Evolutionary conservation across 2,113 vertebrate genomes (phyloP).

Genomic region (Climacteris rufus): DNA sequence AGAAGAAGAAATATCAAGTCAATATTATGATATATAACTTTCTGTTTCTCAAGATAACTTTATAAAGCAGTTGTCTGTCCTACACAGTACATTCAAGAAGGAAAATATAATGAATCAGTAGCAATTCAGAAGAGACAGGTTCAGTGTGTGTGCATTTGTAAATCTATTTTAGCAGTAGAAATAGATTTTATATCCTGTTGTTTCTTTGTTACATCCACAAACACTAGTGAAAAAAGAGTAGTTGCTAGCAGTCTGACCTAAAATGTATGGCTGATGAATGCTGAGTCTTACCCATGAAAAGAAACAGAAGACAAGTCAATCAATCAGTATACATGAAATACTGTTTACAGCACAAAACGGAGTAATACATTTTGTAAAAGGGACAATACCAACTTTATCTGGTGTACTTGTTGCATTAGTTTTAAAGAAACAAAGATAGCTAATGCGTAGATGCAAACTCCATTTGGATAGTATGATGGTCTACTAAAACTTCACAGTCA

Average conservation of each 20-base stretch:
- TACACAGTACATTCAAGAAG: neutral
- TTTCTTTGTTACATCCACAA: neutral
- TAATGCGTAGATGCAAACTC: neutral
- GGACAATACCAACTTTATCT: neutral
- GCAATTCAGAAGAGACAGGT: neutral
- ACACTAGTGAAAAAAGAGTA: neutral
- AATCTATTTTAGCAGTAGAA: neutral
- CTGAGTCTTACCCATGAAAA: neutral
- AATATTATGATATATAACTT: neutral
- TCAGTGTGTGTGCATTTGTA: neutral
- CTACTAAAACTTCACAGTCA: accelerated
- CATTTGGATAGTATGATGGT: neutral
- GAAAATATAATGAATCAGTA: neutral
- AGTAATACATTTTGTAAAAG: neutral
- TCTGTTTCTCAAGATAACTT: neutral
- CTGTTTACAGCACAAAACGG: neutral
- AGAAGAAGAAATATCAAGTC: neutral
- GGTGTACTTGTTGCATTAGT: neutral
- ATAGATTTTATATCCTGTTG: neutral
- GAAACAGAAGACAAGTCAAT: neutral
- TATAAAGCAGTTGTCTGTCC: neutral
- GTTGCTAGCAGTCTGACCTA: neutral
- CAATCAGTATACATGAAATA: neutral
- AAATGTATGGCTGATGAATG: neutral
- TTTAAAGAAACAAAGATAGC: neutral